Conservation (phyloP, 64 coral and sea anemone genomes). For the Montipora sp. region DNA sequence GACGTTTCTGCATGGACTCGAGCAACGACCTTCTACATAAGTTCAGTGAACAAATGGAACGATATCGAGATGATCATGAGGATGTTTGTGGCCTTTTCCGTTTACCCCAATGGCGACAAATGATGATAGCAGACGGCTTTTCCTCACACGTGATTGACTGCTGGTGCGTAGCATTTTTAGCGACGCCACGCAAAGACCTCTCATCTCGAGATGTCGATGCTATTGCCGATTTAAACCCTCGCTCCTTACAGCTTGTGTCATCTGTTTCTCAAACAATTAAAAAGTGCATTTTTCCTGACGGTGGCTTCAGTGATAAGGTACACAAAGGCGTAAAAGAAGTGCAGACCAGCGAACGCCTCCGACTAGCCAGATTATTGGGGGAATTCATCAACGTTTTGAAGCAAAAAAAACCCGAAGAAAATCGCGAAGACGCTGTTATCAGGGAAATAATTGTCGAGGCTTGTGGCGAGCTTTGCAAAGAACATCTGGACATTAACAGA, state of each 20-base stretch:
- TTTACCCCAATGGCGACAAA: slow-evolving; percentile 29
- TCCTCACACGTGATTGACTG: neutral
- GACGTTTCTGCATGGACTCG: neutral
- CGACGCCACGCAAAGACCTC: neutral
- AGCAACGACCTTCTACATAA: neutral
- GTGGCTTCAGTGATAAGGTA: neutral
- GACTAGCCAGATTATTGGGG: slow-evolving; percentile 24
- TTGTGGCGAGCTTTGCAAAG: slow-evolving; percentile 24
- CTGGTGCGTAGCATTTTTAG: slow-evolving; percentile 46
- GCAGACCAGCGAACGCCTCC: neutral
- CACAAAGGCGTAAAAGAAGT: neutral
- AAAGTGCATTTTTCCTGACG: neutral
- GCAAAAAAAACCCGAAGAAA: neutral
- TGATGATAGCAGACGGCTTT: slow-evolving; percentile 34
- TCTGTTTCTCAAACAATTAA: neutral
- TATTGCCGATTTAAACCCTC: slow-evolving; percentile 38
- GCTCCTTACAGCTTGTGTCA: neutral
- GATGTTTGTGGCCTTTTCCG: slow-evolving; percentile 2
- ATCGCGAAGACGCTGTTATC: neutral
- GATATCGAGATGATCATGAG: neutral
- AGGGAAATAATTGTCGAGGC: neutral
- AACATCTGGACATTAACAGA: neutral
- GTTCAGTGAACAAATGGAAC: neutral
- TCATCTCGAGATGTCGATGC: slow-evolving; percentile 50
- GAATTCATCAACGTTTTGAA: slow-evolving; percentile 36